Evolutionary conservation across 2,888 invertebrate genomes (phyloP).

Genomic region (Clivina fossor): DNA sequence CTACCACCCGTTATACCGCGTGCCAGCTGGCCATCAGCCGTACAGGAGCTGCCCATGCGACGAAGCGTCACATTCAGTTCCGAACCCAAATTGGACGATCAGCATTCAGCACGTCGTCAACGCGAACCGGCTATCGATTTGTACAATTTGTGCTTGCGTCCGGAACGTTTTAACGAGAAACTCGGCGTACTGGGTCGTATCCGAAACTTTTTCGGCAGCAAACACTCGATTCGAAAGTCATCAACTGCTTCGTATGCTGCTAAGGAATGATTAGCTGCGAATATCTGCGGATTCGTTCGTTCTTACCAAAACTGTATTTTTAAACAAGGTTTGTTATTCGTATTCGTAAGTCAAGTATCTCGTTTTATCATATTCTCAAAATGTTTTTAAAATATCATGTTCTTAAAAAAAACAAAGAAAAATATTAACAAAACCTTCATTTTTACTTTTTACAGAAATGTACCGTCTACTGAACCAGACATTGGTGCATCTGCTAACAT

Average conservation of each 20-base stretch:
- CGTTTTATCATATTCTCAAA: no score
- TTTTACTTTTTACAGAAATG: no score
- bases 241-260: conserved; percentile 34
- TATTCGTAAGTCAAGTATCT: no score
- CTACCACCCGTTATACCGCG: conserved; percentile 74
- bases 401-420: no score
- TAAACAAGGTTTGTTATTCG: no score
- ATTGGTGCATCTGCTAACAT: conserved; percentile 46
- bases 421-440: no score
- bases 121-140: conserved; percentile 62
- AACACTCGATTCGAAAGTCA: conserved; percentile 40
- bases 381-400: no score
- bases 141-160: conserved; percentile 56
- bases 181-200: conserved; percentile 43
- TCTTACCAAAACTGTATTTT: no score
- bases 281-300: no score
- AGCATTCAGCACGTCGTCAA: conserved; percentile 40
- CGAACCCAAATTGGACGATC: conserved; percentile 64
- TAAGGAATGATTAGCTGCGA: no score
- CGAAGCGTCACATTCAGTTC: conserved; percentile 68
- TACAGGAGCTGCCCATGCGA: conserved; percentile 62
- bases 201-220: conserved; percentile 46
- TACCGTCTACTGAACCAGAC: no score
- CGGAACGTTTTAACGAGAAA: conserved; percentile 30
- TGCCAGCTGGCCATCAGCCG: conserved; percentile 77